phyloP scores from a whole-genome alignment of 2,797 vertebrate species.

The Cygnus olor region DNA sequence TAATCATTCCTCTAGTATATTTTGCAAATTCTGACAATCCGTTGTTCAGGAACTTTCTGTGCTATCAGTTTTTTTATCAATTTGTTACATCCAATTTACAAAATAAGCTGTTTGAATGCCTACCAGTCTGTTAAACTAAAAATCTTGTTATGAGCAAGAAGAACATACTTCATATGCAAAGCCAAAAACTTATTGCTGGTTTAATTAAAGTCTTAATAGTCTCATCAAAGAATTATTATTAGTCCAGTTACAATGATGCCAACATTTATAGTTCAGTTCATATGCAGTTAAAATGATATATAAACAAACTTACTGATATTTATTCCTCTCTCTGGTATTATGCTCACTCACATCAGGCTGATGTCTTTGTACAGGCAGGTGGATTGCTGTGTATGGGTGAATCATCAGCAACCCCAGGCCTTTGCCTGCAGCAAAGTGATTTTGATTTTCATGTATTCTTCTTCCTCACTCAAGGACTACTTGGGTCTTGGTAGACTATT shows the following conservation, averaged over 20 bases:
- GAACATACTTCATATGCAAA: background rate
- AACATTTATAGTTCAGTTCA: background rate
- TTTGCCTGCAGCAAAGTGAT: background rate
- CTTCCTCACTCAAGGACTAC: background rate
- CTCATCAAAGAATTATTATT: background rate
- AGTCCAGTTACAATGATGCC: background rate
- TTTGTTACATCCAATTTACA: background rate
- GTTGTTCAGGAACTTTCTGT: background rate
- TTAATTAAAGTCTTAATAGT: background rate
- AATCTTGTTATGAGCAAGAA: background rate
- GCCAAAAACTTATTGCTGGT: background rate
- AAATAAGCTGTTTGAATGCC: background rate
- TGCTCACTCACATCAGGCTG: background rate
- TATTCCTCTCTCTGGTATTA: background rate
- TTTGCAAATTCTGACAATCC: background rate
- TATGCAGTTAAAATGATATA: background rate
- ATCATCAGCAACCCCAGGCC: background rate
- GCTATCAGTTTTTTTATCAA: background rate
- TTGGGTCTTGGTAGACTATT: background rate
- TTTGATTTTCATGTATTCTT: background rate
- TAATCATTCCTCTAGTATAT: background rate
- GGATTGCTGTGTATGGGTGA: background rate
- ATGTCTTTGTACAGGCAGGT: background rate
- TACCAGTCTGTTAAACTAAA: background rate
- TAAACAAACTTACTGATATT: background rate